Evolutionary conservation across 2,888 invertebrate genomes (phyloP).

Genomic region (Argyra leucocephala): DNA sequence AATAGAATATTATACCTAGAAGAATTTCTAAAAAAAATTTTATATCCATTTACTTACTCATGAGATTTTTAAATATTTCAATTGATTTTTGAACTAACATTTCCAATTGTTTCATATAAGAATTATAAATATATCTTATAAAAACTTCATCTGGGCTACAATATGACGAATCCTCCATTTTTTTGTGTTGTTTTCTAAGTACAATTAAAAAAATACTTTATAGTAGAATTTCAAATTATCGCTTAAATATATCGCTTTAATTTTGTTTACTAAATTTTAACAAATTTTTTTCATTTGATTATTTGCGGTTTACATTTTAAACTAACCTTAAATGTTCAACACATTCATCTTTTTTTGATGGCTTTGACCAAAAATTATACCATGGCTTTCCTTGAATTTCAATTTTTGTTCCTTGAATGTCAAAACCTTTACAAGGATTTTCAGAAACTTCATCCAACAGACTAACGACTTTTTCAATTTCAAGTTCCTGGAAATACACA

Average conservation of each 20-base stretch:
- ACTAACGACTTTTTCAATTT: not conserved
- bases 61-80: constrained; percentile 24
- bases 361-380: constrained; percentile 17
- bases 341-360: constrained; percentile 20
- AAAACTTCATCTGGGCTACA: constrained; percentile 39
- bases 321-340: constrained; percentile 27
- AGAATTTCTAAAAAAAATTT: too few relatives aligned
- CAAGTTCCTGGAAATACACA: constrained; percentile 13
- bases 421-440: constrained; percentile 12
- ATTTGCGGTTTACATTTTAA: too few relatives aligned
- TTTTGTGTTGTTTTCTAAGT: constrained; percentile 32
- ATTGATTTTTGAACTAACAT: constrained; percentile 30
- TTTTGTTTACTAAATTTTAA: constrained; percentile 10
- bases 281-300: not conserved
- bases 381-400: constrained; percentile 10
- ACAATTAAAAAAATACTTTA: constrained; percentile 16
- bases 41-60: constrained; percentile 22
- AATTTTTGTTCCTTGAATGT: constrained; percentile 8
- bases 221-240: not conserved
- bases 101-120: constrained; percentile 34
- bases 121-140: constrained; percentile 33
- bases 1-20: too few relatives aligned
- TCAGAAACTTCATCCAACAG: not conserved
- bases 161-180: constrained; percentile 29
- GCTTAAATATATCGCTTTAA: constrained; percentile 17